These are phyloP conservation scores for Perodicticus potto DNA, from an alignment of 2,797 vertebrate genomes.

Conservation along the genomic window DNA sequence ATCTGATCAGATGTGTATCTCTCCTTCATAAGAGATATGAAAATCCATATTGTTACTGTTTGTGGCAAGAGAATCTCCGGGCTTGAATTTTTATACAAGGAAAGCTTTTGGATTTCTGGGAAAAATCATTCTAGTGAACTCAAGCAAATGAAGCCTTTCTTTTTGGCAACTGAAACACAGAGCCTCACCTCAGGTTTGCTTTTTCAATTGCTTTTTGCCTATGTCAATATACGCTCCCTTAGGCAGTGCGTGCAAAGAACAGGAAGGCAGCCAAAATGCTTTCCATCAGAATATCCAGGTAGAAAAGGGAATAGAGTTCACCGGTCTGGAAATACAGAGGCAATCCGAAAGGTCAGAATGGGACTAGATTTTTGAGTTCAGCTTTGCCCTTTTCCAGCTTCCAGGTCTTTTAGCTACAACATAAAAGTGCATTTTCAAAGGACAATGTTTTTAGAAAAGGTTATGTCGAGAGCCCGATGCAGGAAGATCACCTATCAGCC, in stretches of 20 bases:
- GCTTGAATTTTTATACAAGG: constrained; percentile 11
- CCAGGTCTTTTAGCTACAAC: background rate
- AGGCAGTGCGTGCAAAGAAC: background rate
- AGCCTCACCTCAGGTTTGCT: background rate
- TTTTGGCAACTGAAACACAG: background rate
- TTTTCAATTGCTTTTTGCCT: background rate
- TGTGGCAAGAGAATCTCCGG: background rate
- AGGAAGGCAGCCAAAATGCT: background rate
- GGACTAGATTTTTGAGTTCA: constrained; percentile 28
- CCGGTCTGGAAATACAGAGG: background rate
- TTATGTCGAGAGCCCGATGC: background rate
- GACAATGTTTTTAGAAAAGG: constrained; percentile 23
- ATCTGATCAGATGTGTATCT: background rate
- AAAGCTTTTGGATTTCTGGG: constrained; percentile 15
- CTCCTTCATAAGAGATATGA: background rate
- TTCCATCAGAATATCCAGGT: constrained; percentile 37
- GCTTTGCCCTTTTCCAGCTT: constrained; percentile 61
- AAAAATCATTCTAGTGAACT: constrained; percentile 48
- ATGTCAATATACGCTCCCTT: background rate
- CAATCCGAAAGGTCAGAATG: background rate
- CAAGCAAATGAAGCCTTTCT: constrained; percentile 43
- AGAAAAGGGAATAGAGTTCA: background rate
- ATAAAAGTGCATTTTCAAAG: constrained; percentile 32
- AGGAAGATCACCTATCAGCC: background rate
- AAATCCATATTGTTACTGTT: background rate